These are phyloP conservation scores for Platygyra sinensis DNA, from an alignment of 64 coral and sea anemone species.

Conservation along the genomic window DNA sequence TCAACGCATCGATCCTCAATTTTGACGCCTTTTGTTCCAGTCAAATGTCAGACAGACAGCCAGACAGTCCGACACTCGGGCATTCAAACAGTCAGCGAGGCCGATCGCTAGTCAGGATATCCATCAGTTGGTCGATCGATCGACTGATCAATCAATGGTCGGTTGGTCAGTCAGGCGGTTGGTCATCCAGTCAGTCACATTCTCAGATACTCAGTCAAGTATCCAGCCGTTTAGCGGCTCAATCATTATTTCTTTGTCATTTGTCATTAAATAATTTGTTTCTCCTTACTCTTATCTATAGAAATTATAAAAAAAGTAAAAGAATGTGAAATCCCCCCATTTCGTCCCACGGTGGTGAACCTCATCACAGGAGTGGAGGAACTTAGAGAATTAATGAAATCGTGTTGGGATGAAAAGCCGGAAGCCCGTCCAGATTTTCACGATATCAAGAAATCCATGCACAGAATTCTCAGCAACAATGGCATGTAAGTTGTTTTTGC, in stretches of 20 bases:
- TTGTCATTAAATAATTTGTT: background rate
- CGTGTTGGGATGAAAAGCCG: conserved; percentile 82
- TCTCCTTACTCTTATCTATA: background rate
- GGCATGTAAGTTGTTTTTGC: conserved; percentile 79
- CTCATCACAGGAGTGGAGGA: conserved; percentile 87
- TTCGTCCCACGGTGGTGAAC: conserved; percentile 79
- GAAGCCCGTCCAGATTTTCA: conserved; percentile 81
- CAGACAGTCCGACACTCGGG: no score
- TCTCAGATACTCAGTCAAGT: no score
- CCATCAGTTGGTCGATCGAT: no score
- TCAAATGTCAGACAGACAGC: no score
- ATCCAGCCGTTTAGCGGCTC: no score
- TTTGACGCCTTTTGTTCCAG: no score
- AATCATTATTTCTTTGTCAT: background rate
- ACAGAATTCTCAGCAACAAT: conserved; percentile 88
- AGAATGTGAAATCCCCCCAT: conserved; percentile 74
- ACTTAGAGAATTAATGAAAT: conserved; percentile 90
- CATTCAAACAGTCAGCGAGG: no score
- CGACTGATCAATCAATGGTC: no score
- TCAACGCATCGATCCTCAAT: no score
- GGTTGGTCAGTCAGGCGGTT: no score
- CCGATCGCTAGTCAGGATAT: no score
- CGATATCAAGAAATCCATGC: conserved; percentile 94
- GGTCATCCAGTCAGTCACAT: no score
- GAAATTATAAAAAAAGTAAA: conserved; percentile 76